Evolutionary conservation across 2,888 invertebrate genomes (phyloP).

Genomic region (Muscina levida): DNA sequence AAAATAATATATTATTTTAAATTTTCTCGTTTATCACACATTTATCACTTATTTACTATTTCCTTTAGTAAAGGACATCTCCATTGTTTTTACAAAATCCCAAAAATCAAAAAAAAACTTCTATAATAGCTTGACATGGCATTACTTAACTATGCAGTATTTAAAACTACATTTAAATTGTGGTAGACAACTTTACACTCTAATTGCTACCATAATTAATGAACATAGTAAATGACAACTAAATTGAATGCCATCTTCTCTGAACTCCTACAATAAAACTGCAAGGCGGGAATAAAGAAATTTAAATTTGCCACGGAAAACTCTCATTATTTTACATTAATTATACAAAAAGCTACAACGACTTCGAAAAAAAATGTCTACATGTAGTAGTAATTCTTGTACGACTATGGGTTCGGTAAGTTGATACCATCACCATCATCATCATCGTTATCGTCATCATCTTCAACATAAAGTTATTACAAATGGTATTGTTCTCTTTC

Average conservation of each 20-base stretch:
- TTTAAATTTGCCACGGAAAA: slow-evolving; percentile 8
- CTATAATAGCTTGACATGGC: too few species aligned
- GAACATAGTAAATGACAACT: slow-evolving; percentile 17
- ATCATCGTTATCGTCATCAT: slow-evolving; percentile 16
- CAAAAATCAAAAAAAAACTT: too few species aligned
- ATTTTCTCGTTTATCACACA: too few species aligned
- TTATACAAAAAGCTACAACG: slow-evolving; percentile 29
- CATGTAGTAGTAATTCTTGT: background rate
- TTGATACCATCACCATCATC: slow-evolving; percentile 19
- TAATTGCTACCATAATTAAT: slow-evolving; percentile 32
- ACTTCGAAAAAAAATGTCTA: slow-evolving; percentile 4
- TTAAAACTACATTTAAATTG: too few species aligned
- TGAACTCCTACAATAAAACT: background rate
- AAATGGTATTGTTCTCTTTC: background rate
- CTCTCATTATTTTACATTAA: slow-evolving; percentile 34
- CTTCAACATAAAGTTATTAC: slow-evolving; percentile 33
- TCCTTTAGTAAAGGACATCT: too few species aligned
- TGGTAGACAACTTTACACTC: slow-evolving; percentile 57
- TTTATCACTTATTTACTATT: too few species aligned
- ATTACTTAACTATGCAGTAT: too few species aligned
- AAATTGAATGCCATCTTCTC: background rate
- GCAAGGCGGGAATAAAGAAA: background rate
- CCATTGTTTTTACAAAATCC: too few species aligned
- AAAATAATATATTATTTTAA: too few species aligned
- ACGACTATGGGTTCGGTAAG: background rate